These are phyloP conservation scores for Coranthus polyacanthus DNA, from an alignment of 2,797 vertebrate species.

Conservation along the genomic window DNA sequence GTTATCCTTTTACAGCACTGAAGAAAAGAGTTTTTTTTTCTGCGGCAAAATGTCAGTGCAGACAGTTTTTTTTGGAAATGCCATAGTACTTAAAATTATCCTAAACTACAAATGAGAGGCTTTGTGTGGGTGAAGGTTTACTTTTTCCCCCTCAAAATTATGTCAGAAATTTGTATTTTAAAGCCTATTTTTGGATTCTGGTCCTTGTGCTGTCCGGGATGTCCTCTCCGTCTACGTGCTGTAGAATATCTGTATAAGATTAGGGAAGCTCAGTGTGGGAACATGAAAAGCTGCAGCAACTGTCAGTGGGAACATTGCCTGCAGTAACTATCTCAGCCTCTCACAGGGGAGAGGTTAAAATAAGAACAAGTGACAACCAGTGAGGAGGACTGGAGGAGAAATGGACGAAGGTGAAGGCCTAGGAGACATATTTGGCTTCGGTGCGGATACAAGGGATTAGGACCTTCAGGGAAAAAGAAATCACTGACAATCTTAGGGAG, in stretches of 20 bases:
- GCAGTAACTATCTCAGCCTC: constrained; percentile 52
- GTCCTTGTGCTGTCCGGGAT: constrained; percentile 27
- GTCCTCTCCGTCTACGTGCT: constrained; percentile 40
- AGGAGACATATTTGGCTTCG: constrained; percentile 50
- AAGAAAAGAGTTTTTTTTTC: not conserved
- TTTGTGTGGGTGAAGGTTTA: constrained; percentile 1
- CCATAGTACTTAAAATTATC: not conserved
- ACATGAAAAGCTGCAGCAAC: constrained; percentile 60
- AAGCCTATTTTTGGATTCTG: constrained; percentile 24
- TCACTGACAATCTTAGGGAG: not conserved
- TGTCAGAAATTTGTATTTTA: constrained; percentile 30
- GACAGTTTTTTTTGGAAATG: not conserved
- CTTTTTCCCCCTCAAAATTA: constrained; percentile 18
- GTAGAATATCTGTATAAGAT: constrained; percentile 70
- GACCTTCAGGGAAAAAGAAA: constrained; percentile 17
- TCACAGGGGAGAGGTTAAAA: constrained; percentile 74
- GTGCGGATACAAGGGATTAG: constrained; percentile 18
- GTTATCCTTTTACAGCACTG: too few relatives aligned
- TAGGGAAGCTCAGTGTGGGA: constrained; percentile 69
- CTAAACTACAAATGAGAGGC: constrained; percentile 5
- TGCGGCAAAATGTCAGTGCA: too few relatives aligned
- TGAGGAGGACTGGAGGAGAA: constrained; percentile 30
- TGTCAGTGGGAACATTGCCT: constrained; percentile 68
- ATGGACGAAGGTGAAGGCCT: constrained; percentile 54
- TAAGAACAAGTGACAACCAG: constrained; percentile 61